These are phyloP conservation scores for Mystacornis crossleyi DNA, from an alignment of 2,113 vertebrate species.

Conservation along the genomic window DNA sequence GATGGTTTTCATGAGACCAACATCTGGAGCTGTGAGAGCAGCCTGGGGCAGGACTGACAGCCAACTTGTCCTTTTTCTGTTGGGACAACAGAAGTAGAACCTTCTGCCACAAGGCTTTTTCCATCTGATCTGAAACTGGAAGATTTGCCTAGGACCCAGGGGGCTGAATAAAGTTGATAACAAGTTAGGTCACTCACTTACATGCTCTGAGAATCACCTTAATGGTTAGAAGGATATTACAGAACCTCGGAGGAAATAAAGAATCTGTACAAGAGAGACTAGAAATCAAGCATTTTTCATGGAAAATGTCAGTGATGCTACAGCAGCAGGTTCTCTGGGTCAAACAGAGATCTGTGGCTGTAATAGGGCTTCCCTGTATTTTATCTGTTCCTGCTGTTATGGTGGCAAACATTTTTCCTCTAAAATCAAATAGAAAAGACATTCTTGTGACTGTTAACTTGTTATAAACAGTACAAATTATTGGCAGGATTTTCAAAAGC, in stretches of 20 bases:
- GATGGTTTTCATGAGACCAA: neutral
- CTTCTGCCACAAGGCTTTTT: neutral
- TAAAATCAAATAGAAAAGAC: neutral
- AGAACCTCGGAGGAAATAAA: neutral
- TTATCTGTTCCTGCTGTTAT: neutral
- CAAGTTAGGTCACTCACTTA: neutral
- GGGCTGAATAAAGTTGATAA: neutral
- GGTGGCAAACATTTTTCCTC: neutral
- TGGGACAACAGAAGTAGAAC: neutral
- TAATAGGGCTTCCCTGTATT: neutral
- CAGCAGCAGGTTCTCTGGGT: neutral
- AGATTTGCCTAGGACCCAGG: neutral
- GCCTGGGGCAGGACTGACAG: neutral
- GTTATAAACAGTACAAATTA: neutral
- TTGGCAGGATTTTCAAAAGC: neutral
- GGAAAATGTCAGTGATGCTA: neutral
- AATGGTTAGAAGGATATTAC: neutral
- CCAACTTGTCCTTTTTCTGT: rapidly evolving
- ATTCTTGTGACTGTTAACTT: neutral
- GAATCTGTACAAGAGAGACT: neutral
- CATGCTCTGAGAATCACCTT: neutral
- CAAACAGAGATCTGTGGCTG: neutral
- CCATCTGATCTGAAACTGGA: neutral
- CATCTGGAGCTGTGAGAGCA: rapidly evolving
- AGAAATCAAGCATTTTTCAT: neutral